Percentiles rank a stretch among this genome's conserved stretches.
phyloP scores from a whole-genome alignment of 1,140 invertebrate species.

The Cryptotermes secundus region DNA sequence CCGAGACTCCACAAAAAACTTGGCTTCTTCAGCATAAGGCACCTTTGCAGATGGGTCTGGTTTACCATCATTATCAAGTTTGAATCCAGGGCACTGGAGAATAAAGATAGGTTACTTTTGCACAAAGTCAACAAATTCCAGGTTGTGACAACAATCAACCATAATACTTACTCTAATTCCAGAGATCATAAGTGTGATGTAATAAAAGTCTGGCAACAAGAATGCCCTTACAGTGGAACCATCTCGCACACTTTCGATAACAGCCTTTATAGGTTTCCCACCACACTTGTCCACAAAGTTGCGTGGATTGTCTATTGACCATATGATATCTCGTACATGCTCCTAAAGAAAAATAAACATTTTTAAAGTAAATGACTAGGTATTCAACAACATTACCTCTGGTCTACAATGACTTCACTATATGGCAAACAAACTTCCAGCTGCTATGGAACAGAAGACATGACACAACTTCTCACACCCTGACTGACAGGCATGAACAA shows the following conservation, averaged over 20 bases:
- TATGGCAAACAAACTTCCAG: not conserved
- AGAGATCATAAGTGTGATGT: slow-evolving; percentile 91
- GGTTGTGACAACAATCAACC: no score
- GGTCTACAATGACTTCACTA: not conserved
- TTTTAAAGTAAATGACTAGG: not conserved
- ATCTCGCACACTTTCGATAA: slow-evolving; percentile 95
- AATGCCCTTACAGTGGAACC: slow-evolving; percentile 92
- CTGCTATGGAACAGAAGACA: no score
- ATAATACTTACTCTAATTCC: slow-evolving; percentile 74
- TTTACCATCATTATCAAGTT: slow-evolving; percentile 66
- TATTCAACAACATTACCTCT: no score
- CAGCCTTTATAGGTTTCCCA: slow-evolving; percentile 77
- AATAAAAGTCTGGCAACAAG: slow-evolving; percentile 82
- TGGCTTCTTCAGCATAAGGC: slow-evolving; percentile 76
- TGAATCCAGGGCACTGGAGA: slow-evolving; percentile 70
- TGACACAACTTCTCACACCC: no score
- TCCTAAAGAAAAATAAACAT: slow-evolving; percentile 50
- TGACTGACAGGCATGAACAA: no score
- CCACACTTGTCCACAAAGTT: slow-evolving; percentile 78
- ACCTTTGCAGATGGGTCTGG: slow-evolving; percentile 58
- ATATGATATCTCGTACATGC: slow-evolving; percentile 84
- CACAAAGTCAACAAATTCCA: no score
- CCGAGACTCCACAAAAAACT: slow-evolving; percentile 87
- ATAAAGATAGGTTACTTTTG: slow-evolving; percentile 22
- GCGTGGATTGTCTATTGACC: slow-evolving; percentile 80